Base-by-base conservation (phyloP, 2,888 invertebrate species). In the Hypolimnas misippus region DNA sequence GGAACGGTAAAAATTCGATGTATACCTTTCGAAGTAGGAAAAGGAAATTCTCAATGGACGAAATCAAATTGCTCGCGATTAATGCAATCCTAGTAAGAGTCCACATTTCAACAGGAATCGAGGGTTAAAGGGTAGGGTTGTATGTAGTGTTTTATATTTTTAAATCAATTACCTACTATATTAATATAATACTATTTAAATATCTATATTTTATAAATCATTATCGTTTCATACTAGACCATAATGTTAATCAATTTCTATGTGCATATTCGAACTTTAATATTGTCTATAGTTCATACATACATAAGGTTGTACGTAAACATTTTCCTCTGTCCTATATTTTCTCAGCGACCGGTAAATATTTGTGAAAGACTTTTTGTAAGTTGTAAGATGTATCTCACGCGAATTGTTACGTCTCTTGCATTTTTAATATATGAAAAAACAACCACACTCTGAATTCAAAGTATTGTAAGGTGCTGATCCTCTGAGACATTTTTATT, bases 301-400 rank as follows among this genome's bases (percentile, higher is more conserved):
- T 38, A 38, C n/a, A 3, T 12, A 21, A 46, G 1, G 44, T 46
- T 38, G 38, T 53, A 38, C 46, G 44, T 19, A 35, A 19, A 25
- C 19, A 33, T 38, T 46, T 19, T 44, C 70, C 77, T 82, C 76
- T 81, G 82, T 78, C 73, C 63, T 70, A 73, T 77, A 79, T 78
- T 74, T 62, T 70, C 68, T 72, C 66, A 67, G 66, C 76, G 75
- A 75, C 76, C 73, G 74, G 72, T 81, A 77, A 74, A 77, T 77
- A 73, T 77, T 78, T 70, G 65, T 70, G 68, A 69, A 65, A 74
- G 69, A 70, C 68, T 63, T 66, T 66, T 66, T 49, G 38, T 40
- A 10, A 46, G 21, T 65, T 35, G 46, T n/a, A 21, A 46, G 46
- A 21, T 46, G 25, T 46, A 54, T 42, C 55, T 58, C 57, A 61